Percentiles rank a stretch among this genome's conserved stretches.
These are phyloP conservation scores for Phyllotreta striolata DNA, from an alignment of 2,888 invertebrate species.

Conservation along the genomic window DNA sequence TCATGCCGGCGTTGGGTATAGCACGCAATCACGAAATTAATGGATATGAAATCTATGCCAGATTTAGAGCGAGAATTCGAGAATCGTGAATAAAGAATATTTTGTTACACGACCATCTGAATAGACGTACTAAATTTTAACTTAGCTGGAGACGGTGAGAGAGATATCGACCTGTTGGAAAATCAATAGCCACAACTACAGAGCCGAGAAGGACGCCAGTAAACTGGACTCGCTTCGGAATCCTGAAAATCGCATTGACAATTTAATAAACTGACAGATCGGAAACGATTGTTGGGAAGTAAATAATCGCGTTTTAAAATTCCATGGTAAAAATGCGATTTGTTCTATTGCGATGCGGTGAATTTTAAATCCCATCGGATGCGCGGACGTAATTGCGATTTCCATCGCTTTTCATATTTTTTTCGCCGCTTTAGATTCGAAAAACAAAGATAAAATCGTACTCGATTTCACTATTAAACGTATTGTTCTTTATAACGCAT, in stretches of 20 bases:
- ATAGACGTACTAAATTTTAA: conserved; percentile 32
- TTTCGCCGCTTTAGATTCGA: neutral
- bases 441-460: conserved; percentile 3
- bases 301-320: no score
- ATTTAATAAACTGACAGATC: neutral
- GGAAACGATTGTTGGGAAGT: no score
- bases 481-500: conserved; percentile 5
- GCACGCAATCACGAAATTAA: conserved; percentile 38
- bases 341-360: no score
- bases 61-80: conserved; percentile 35
- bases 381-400: conserved; percentile 9
- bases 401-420: conserved; percentile 8
- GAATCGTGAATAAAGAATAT: conserved; percentile 44
- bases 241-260: neutral
- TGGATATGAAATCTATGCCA: conserved; percentile 37
- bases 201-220: conserved; percentile 15
- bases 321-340: no score
- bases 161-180: conserved; percentile 24
- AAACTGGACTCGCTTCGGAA: conserved; percentile 13
- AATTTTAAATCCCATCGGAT: neutral
- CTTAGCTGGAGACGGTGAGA: conserved; percentile 9
- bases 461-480: neutral
- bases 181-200: conserved; percentile 26
- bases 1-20: conserved; percentile 21
- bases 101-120: conserved; percentile 34